phyloP scores from a whole-genome alignment of 2,888 invertebrate genomes.

The Willowsia nigromaculata region DNA sequence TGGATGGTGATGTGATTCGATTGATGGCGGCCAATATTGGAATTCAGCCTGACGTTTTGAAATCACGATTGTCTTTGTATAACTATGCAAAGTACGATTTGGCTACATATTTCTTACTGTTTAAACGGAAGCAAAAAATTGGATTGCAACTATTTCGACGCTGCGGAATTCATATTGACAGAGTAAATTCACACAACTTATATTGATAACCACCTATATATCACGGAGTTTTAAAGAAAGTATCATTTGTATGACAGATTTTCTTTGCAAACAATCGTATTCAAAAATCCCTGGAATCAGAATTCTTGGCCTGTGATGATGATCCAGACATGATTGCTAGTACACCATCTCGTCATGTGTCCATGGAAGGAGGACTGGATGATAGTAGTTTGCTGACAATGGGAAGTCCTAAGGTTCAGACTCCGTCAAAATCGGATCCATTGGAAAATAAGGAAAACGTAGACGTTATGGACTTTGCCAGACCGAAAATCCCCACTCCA shows the following conservation, averaged over 20 bases:
- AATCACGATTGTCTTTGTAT: conserved; percentile 83
- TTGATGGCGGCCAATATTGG: conserved; percentile 80
- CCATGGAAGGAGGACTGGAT: conserved; percentile 81
- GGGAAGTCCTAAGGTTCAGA: conserved; percentile 77
- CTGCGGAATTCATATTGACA: conserved; percentile 74
- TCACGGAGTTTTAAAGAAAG: not conserved
- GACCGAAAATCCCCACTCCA: conserved; percentile 80
- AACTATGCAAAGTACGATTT: conserved; percentile 86
- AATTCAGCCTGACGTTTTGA: conserved; percentile 81
- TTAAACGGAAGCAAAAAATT: conserved; percentile 82
- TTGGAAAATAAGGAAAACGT: conserved; percentile 77
- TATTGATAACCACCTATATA: not conserved
- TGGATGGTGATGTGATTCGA: conserved; percentile 80
- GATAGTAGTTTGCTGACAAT: conserved; percentile 80
- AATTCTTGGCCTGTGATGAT: conserved; percentile 76
- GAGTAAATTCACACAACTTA: conserved; percentile 28
- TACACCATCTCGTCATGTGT: conserved; percentile 79
- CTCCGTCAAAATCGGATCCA: conserved; percentile 23
- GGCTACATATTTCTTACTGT: conserved; percentile 87
- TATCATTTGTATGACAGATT: conserved; percentile 26
- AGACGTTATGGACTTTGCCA: conserved; percentile 79
- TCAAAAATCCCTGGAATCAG: conserved; percentile 77
- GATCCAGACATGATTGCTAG: conserved; percentile 66
- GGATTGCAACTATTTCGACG: conserved; percentile 82
- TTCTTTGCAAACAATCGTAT: conserved; percentile 62